These are phyloP conservation scores for Psittacus erithacus DNA, from an alignment of 2,113 vertebrate genomes.

Conservation along the genomic window DNA sequence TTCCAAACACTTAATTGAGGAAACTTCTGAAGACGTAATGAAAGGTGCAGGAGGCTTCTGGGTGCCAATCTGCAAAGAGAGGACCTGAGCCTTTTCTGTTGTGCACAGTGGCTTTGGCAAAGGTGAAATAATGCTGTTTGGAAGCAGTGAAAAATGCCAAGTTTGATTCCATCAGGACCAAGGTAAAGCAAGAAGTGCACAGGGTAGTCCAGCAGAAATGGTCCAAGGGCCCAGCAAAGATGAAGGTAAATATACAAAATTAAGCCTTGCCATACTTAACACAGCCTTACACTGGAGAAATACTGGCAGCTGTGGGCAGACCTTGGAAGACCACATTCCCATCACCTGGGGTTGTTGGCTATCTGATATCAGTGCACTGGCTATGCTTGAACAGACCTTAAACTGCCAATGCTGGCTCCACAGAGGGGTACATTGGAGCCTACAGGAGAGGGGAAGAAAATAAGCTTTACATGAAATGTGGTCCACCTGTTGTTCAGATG, in stretches of 20 bases:
- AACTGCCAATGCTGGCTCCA: not conserved
- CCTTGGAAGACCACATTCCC: not conserved
- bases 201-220: not conserved
- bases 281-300: not conserved
- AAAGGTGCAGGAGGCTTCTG: not conserved
- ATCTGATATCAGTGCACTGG: not conserved
- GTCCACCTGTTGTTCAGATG: not conserved
- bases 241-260: not conserved
- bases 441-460: not conserved
- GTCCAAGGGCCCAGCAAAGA: not conserved
- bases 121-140: not conserved
- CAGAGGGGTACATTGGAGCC: not conserved
- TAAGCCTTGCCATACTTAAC: not conserved
- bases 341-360: not conserved
- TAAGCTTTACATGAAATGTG: not conserved
- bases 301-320: not conserved
- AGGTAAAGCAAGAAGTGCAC: not conserved
- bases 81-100: not conserved
- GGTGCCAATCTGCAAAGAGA: not conserved
- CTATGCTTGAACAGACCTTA: not conserved
- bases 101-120: not conserved
- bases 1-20: not conserved
- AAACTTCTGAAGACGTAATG: not conserved
- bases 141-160: not conserved
- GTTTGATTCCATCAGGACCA: not conserved